These are phyloP conservation scores for Loris lydekkerianus DNA, from an alignment of 2,797 vertebrate genomes.

Conservation along the genomic window DNA sequence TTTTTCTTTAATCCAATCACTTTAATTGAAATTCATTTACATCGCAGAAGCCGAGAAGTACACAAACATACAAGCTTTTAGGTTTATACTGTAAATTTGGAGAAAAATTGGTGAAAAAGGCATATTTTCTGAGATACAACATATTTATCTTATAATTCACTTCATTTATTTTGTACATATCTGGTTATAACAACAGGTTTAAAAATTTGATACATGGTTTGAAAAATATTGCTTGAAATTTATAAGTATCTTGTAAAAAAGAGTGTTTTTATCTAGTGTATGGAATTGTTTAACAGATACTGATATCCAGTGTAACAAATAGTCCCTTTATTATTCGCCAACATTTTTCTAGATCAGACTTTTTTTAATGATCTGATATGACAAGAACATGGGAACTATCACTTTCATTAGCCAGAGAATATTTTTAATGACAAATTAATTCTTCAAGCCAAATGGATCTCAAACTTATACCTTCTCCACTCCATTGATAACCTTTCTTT, in stretches of 20 bases:
- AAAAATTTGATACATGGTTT: neutral
- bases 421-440: neutral
- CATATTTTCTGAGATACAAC: neutral
- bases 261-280: rapidly evolving
- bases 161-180: neutral
- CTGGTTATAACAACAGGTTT: neutral
- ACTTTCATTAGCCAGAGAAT: neutral
- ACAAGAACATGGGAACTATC: neutral
- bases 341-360: neutral
- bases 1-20: neutral
- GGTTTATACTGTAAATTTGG: neutral
- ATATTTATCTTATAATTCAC: neutral
- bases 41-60: rapidly evolving
- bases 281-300: neutral
- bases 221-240: neutral
- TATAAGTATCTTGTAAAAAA: neutral
- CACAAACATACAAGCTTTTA: neutral
- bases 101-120: neutral
- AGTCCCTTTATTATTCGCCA: neutral
- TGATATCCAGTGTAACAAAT: neutral
- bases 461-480: neutral
- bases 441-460: neutral
- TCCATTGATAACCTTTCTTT: neutral
- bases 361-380: neutral
- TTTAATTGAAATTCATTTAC: neutral